Evolutionary conservation across 2,113 vertebrate genomes (phyloP).

Genomic region (Axis porcinus): DNA sequence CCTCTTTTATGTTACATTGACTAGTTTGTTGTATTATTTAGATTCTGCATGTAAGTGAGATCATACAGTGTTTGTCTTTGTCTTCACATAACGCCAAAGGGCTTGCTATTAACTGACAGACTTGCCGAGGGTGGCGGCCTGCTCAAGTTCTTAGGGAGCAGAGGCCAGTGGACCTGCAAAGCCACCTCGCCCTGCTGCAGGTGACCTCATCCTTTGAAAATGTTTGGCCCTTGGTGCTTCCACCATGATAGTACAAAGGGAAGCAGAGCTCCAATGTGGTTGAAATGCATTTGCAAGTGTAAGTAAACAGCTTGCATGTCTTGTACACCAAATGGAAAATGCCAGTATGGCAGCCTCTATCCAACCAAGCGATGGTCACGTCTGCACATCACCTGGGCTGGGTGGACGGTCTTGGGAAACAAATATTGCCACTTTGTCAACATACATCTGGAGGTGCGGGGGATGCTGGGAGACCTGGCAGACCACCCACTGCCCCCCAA

Average conservation of each 20-base stretch:
- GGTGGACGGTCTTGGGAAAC: background rate
- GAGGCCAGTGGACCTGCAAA: background rate
- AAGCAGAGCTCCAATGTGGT: background rate
- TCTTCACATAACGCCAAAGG: background rate
- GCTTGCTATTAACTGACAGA: background rate
- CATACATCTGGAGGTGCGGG: background rate
- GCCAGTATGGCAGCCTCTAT: background rate
- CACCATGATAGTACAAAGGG: background rate
- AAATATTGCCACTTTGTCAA: background rate
- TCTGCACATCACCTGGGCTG: background rate
- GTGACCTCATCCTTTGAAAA: background rate
- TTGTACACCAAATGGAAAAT: background rate
- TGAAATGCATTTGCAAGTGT: background rate
- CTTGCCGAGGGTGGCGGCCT: background rate
- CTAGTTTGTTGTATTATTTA: no score
- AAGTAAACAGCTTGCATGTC: background rate
- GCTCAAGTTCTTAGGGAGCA: background rate
- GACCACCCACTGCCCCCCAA: background rate
- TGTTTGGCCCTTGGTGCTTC: background rate
- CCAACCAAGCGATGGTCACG: background rate
- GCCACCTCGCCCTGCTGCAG: background rate
- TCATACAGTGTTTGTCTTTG: background rate
- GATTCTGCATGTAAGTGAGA: background rate
- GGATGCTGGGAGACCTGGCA: background rate
- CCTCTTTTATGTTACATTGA: background rate